A percentile compares a stretch with the other conserved stretches of the same genome.
phyloP scores from a whole-genome alignment of 30 jellyfish, hydroid and myxozoan species.

The Pseudorhiza aurosa region DNA sequence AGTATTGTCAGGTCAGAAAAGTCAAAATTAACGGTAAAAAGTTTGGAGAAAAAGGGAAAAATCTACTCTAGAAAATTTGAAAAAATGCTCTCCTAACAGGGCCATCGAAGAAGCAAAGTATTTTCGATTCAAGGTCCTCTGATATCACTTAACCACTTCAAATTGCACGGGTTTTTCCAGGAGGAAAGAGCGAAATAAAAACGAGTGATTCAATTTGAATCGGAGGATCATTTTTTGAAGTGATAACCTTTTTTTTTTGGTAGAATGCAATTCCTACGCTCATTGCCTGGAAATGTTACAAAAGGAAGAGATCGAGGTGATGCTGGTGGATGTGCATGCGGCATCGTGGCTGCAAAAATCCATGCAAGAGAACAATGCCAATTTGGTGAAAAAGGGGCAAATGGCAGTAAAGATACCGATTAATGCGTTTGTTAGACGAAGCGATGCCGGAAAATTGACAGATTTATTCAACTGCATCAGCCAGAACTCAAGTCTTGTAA shows the following conservation, averaged over 20 bases:
- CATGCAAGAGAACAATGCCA: not conserved
- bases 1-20: too few relatives aligned
- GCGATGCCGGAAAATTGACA: constrained; percentile 1
- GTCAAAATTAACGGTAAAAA: too few relatives aligned
- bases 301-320: constrained; percentile 21
- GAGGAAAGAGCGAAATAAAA: too few relatives aligned
- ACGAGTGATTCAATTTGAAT: too few relatives aligned
- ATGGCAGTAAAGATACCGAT: constrained; percentile 41
- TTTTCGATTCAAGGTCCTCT: too few relatives aligned
- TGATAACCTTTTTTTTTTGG: not conserved
- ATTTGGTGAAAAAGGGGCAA: constrained; percentile 19
- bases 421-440: constrained; percentile 15
- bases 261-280: constrained; percentile 51
- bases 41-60: too few relatives aligned
- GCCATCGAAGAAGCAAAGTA: too few relatives aligned
- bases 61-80: too few relatives aligned
- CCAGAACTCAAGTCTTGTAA: constrained; percentile 22
- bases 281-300: constrained; percentile 34
- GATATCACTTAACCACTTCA: too few relatives aligned
- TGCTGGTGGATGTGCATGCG: constrained; percentile 48
- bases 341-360: constrained; percentile 23
- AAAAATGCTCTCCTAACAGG: too few relatives aligned
- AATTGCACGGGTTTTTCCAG: too few relatives aligned
- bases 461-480: constrained; percentile 17
- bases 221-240: too few relatives aligned